phyloP scores from a whole-genome alignment of 2,797 vertebrate genomes.

The Erithacus rubecula region DNA sequence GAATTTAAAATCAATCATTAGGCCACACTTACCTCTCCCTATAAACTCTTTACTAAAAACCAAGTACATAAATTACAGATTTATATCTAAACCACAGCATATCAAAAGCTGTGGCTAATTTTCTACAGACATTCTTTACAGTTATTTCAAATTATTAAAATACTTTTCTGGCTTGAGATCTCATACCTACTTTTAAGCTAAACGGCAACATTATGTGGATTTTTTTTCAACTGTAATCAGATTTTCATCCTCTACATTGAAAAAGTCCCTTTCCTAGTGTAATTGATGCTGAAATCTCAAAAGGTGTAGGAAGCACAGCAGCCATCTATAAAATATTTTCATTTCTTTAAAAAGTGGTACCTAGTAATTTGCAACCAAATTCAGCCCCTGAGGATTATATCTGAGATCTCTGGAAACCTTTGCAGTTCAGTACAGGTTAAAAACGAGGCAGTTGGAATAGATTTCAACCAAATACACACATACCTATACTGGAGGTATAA shows the following conservation, averaged over 20 bases:
- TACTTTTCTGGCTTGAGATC: not conserved
- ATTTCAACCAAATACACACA: not conserved
- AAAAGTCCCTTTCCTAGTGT: not conserved
- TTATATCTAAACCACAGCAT: not conserved
- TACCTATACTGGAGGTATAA: constrained; percentile 99
- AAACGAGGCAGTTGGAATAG: fast-evolving
- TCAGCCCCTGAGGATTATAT: not conserved
- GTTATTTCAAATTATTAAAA: not conserved
- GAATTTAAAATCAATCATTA: not conserved
- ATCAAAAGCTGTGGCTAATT: not conserved
- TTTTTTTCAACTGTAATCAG: not conserved
- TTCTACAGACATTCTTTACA: not conserved
- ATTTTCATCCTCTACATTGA: not conserved
- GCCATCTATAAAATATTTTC: not conserved
- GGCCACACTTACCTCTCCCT: not conserved
- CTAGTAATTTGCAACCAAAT: not conserved
- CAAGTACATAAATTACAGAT: not conserved
- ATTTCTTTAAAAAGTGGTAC: not conserved
- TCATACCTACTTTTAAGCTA: not conserved
- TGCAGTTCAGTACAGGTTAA: not conserved
- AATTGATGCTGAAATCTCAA: not conserved
- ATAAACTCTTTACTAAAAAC: not conserved
- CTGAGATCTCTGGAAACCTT: not conserved
- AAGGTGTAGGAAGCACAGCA: not conserved
- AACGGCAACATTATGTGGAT: not conserved